Conservation (phyloP, 2,797 vertebrate genomes). For the Anguilla anguilla region DNA sequence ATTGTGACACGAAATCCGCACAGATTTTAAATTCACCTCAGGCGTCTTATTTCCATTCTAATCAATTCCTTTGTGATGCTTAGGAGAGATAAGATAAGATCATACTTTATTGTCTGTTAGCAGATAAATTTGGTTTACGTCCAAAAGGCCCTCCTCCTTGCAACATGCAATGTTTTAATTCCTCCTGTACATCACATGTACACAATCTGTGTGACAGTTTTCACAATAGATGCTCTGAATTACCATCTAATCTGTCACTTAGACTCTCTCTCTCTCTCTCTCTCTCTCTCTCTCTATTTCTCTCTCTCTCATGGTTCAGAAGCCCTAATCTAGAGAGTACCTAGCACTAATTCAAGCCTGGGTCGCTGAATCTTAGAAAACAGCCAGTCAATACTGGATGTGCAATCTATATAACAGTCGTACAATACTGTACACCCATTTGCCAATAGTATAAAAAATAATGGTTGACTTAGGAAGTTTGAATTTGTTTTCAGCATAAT, state of each 20-base stretch:
- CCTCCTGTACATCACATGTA: not conserved
- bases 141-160: not conserved
- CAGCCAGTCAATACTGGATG: too few species aligned
- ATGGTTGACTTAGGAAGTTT: too few species aligned
- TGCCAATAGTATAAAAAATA: too few species aligned
- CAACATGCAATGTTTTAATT: not conserved
- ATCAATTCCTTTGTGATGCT: slow-evolving; percentile 23
- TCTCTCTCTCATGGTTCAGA: too few species aligned
- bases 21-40: slow-evolving; percentile 20
- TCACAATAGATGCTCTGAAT: not conserved
- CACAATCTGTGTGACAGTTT: slow-evolving; percentile 6
- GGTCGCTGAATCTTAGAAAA: too few species aligned
- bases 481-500: not conserved
- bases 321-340: too few species aligned
- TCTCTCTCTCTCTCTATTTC: not conserved
- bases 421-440: too few species aligned
- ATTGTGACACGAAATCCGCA: not conserved
- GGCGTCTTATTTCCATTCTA: slow-evolving; percentile 21
- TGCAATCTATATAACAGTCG: too few species aligned
- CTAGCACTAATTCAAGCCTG: too few species aligned
- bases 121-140: not conserved
- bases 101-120: slow-evolving; percentile 15
- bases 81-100: slow-evolving; percentile 20
- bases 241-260: not conserved
- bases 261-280: not conserved